Percentiles rank a stretch among this genome's conserved stretches.
Evolutionary conservation across 2,113 vertebrate species (phyloP).

Genomic region (Zosterops pallidus): DNA sequence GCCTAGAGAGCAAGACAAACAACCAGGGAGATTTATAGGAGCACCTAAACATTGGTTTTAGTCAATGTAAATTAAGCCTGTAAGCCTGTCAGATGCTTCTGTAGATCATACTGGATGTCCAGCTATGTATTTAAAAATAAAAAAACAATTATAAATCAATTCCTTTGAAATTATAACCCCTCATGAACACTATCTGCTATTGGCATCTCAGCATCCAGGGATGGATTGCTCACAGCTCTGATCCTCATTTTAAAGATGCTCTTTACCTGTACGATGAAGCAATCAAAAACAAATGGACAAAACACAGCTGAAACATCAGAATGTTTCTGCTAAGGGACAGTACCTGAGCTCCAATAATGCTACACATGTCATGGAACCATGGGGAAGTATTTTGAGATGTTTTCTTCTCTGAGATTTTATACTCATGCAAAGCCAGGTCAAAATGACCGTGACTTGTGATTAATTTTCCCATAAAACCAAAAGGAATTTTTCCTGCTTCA

Average conservation of each 20-base stretch:
- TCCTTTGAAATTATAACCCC: not conserved
- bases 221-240: not conserved
- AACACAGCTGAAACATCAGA: not conserved
- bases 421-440: not conserved
- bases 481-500: not conserved
- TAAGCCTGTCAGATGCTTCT: not conserved
- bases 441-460: not conserved
- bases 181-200: not conserved
- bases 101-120: not conserved
- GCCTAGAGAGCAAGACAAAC: not conserved
- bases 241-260: not conserved
- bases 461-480: not conserved
- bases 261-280: not conserved
- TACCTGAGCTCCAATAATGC: not conserved
- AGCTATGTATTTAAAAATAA: not conserved
- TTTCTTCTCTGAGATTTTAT: not conserved
- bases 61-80: not conserved
- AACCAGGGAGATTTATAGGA: not conserved
- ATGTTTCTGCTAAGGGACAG: not conserved
- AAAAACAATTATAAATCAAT: conserved; percentile 12
- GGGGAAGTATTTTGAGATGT: not conserved
- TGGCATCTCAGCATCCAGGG: not conserved
- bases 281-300: not conserved
- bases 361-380: not conserved
- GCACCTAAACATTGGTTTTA: not conserved